Evolutionary conservation across 1,140 invertebrate genomes (phyloP), one percentile per base, ranked within the genome.

Genomic region (Octopus sinensis): DNA sequence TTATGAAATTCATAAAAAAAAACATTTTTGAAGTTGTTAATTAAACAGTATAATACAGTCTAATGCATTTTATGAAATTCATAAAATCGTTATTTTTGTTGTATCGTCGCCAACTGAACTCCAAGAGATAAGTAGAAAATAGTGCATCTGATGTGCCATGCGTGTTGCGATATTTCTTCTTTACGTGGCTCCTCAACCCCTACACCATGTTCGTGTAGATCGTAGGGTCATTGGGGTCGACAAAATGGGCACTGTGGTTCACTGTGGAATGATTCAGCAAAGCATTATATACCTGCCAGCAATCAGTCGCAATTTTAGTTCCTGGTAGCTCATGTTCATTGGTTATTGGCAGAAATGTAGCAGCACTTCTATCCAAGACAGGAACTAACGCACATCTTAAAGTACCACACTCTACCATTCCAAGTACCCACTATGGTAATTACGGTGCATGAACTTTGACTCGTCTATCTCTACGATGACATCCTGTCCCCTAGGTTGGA

Each of bases 391-490:
- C 76, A 76, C 9, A 13, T 9, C 10, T 51, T n/a, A n/a, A 30
- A 9, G 17, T 51, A 13, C 76, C 76, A 10, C 9, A 13, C 30
- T n/a, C 17, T n/a, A n/a, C 30, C 76, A 17, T 10, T 9, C 17
- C 76, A 9, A 68, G n/a, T 12, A 68, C 62, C 62, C 62, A 68
- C 62, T 9, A 68, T 68, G 62, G n/a, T 68, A 68, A 12, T 68
- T 68, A 12, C 62, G 9, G 62, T 68, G 62, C 62, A 68, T 68
- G n/a, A 68, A 68, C n/a, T 68, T 68, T n/a, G 62, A 68, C n/a
- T 68, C 62, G 62, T 68, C 62, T 68, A 68, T 68, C n/a, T 68
- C 62, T 12, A 68, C 62, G 62, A 68, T 68, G 62, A n/a, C 9
- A 68, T 68, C n/a, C 9, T 68, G 9, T 12, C 62, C 62, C 9